These are phyloP conservation scores for Bradysia coprophila DNA, from an alignment of 1,140 invertebrate species.

Conservation along the genomic window DNA sequence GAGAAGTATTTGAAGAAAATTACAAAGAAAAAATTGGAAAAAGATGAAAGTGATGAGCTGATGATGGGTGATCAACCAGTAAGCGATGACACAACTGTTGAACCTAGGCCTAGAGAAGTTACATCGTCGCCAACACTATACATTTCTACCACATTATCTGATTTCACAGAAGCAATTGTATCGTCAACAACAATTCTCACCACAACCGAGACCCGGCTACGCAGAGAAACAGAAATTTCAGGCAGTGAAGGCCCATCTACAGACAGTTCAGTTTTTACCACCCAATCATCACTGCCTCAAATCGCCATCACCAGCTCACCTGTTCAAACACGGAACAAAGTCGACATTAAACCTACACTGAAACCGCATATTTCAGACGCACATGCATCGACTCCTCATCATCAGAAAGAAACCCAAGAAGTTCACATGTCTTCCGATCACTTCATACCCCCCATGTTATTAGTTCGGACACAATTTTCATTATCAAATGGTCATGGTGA, in stretches of 20 bases:
- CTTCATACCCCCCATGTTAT: conserved; percentile 23
- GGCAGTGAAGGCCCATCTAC: neutral
- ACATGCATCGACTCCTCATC: neutral
- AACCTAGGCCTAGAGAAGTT: neutral
- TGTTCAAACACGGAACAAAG: no score
- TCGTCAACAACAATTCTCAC: neutral
- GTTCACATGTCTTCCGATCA: conserved; percentile 15
- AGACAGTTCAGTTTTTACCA: no score
- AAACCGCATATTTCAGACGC: no score
- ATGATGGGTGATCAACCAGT: conserved; percentile 3
- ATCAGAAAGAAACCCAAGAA: neutral
- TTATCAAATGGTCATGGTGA: neutral
- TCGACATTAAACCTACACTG: no score
- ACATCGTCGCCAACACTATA: no score
- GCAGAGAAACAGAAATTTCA: neutral
- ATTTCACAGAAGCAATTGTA: neutral
- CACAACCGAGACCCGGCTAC: conserved; percentile 1
- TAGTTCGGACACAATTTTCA: conserved; percentile 22
- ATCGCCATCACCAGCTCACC: no score
- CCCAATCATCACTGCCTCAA: no score
- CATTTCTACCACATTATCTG: neutral
- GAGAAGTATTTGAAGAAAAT: neutral
- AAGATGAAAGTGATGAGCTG: neutral
- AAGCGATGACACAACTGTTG: neutral
- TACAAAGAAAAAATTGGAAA: neutral